Base-by-base conservation (phyloP, 1,140 invertebrate genomes). In the Mizuhopecten yessoensis region DNA sequence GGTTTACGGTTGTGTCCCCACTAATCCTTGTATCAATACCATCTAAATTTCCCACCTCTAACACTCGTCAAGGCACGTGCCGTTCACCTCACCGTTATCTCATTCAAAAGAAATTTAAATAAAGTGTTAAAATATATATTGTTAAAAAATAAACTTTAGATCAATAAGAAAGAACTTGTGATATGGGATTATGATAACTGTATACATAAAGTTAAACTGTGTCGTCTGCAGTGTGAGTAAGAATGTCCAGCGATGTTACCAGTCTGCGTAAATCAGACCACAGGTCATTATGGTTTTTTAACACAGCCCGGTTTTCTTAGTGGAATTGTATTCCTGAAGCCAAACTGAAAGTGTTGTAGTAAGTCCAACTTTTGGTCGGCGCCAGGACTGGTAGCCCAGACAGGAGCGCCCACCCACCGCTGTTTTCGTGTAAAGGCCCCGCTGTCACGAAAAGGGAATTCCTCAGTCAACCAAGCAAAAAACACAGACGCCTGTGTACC, bases 81-180 rank as follows among this genome's bases (percentile, higher is more conserved):
- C 57, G n/a, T 29, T 75, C n/a, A 29, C 23, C 57, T 75, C n/a
- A 17, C 57, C 57, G 57, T 75, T 75, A 75, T 75, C 57, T n/a
- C n/a, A 75, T 75, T 75, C 57, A 75, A 75, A 75, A 75, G 57
- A 75, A 75, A 75, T 75, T 75, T 75, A 75, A 75, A 75, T 75
- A 75, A n/a, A 75, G 57, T 75, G 57, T 75, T 75, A 75, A 75
- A 75, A 75, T 75, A 75, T 75, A 75, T 75, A 75, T 75, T 75
- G 57, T 75, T 75, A 75, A 75, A 20, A 75, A 75, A 75, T 75
- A 75, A 75, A 75, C 20, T 75, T 75, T 1, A 29, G 57, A 29
- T 75, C 57, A n/a, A 75, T 75, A 75, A 75, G 57, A 75, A 75
- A 29, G n/a, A 3, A 3, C 9, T 3, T 3, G 23, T 29, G 57